phyloP scores from a whole-genome alignment of 2,113 vertebrate genomes.

The Telmatochromis sp. region DNA sequence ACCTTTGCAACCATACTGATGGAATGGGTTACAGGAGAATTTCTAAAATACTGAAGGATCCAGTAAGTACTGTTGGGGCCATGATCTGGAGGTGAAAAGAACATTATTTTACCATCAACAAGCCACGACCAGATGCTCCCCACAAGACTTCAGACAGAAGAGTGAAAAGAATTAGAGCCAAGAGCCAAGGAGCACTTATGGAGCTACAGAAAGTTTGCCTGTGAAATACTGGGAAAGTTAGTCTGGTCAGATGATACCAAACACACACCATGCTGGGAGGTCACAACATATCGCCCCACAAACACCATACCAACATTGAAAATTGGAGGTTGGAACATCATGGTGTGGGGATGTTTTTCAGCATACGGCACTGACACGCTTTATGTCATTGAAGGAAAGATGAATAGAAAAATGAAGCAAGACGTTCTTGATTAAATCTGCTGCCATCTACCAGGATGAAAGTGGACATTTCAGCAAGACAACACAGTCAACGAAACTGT shows the following conservation, averaged over 20 bases:
- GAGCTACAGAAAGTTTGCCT: neutral
- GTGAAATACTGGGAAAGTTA: neutral
- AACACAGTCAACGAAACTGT: neutral
- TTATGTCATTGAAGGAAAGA: neutral
- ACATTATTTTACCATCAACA: neutral
- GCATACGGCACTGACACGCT: neutral
- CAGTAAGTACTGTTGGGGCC: neutral
- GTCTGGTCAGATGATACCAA: neutral
- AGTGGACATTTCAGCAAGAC: neutral
- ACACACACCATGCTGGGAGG: neutral
- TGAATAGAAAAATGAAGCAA: neutral
- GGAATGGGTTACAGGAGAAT: neutral
- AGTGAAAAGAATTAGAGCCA: neutral
- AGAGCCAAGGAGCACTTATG: neutral
- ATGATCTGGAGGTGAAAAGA: neutral
- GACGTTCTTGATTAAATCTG: neutral
- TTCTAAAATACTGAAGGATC: neutral
- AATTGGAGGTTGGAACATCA: neutral
- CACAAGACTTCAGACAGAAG: neutral
- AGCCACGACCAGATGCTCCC: neutral
- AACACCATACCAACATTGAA: neutral
- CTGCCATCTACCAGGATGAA: neutral
- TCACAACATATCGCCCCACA: neutral
- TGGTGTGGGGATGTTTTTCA: neutral
- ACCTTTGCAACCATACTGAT: neutral